Percentiles rank a stretch among this genome's conserved stretches.
These are phyloP conservation scores for Eudasyphora cyanicolor DNA, from an alignment of 2,888 invertebrate species.

Conservation along the genomic window DNA sequence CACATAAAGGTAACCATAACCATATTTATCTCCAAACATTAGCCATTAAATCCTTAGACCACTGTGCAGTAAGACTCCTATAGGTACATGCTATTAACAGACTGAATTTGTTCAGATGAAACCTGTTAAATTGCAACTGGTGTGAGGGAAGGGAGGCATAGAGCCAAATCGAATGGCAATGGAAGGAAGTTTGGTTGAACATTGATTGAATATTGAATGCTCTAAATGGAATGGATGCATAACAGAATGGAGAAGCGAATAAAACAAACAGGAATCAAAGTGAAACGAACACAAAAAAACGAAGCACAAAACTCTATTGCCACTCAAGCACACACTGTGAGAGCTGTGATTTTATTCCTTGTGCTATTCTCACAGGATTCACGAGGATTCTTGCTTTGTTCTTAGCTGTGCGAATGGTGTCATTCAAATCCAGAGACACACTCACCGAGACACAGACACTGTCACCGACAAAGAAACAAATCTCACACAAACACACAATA, in stretches of 20 bases:
- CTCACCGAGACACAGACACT: not conserved
- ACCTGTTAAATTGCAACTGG: not conserved
- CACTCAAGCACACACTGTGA: not conserved
- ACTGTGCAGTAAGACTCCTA: no score
- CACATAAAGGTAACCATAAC: no score
- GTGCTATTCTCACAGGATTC: slow-evolving; percentile 14
- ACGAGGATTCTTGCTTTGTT: no score
- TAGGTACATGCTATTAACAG: not conserved
- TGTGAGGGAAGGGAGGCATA: not conserved
- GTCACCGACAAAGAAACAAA: no score
- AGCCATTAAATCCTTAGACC: no score
- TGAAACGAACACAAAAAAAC: not conserved
- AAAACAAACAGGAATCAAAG: not conserved
- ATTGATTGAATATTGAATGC: slow-evolving; percentile 64
- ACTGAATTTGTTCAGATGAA: not conserved
- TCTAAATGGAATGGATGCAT: slow-evolving; percentile 51
- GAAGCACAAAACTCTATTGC: not conserved
- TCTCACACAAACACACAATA: not conserved
- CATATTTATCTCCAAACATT: no score
- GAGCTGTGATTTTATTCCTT: slow-evolving; percentile 23
- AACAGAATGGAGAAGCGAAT: not conserved
- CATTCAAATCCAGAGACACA: not conserved
- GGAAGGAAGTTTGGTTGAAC: slow-evolving; percentile 23
- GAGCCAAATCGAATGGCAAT: no score
- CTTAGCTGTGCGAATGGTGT: slow-evolving; percentile 24